Conservation (phyloP, 1,140 invertebrate species). For the Xylocopa sonorina region DNA sequence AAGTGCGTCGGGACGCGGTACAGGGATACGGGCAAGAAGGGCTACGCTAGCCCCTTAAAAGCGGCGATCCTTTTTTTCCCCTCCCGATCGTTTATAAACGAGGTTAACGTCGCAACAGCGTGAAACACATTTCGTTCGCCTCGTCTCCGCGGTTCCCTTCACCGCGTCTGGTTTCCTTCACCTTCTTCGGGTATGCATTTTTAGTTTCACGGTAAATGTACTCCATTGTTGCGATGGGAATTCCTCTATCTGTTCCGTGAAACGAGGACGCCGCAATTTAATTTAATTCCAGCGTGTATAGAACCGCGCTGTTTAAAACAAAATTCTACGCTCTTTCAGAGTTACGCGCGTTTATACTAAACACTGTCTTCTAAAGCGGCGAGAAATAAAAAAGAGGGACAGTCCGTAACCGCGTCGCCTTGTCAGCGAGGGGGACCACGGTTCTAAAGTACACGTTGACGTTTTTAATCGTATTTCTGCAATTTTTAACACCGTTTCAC, state of each 20-base stretch:
- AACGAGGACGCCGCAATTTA: conserved; percentile 6
- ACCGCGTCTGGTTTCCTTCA: not conserved
- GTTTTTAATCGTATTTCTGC: not conserved
- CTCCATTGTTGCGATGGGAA: not conserved
- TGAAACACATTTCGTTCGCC: not conserved
- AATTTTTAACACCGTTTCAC: not conserved
- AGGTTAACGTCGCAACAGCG: too few species aligned
- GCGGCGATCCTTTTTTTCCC: not conserved
- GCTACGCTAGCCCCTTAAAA: too few species aligned
- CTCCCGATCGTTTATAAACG: too few species aligned
- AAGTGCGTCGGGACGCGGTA: conserved; percentile 13
- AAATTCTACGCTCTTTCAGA: conserved; percentile 8
- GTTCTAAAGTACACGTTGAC: not conserved
- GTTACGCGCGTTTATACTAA: not conserved
- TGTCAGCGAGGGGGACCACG: not conserved
- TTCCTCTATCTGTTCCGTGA: not conserved
- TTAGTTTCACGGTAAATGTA: not conserved
- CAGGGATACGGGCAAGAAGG: not conserved
- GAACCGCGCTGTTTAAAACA: conserved; percentile 15
- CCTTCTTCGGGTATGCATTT: not conserved
- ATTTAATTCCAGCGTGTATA: conserved; percentile 12
- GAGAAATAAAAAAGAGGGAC: too few species aligned
- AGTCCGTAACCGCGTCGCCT: too few species aligned
- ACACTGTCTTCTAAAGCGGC: not conserved
- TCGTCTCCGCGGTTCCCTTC: not conserved